Conservation (phyloP, 2,888 invertebrate species). For the Tholera decimalis region DNA sequence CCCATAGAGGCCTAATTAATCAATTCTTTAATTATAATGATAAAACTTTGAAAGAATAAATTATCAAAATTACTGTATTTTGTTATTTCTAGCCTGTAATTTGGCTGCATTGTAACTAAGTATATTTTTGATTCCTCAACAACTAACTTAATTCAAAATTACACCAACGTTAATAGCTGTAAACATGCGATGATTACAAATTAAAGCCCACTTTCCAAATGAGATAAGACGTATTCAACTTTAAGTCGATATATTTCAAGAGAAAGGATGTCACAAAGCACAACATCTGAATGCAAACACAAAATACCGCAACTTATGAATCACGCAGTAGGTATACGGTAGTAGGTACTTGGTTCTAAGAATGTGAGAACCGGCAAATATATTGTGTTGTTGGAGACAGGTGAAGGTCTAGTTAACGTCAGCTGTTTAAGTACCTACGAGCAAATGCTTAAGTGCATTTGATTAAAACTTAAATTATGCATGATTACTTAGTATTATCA, state of each 20-base stretch:
- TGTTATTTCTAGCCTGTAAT: not conserved
- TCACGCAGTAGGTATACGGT: conserved; percentile 51
- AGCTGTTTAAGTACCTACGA: conserved; percentile 36
- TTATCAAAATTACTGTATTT: too few relatives aligned
- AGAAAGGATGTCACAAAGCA: conserved; percentile 63
- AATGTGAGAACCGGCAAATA: conserved; percentile 52
- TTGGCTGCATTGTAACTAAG: not conserved
- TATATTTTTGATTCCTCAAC: too few relatives aligned
- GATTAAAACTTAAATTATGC: too few relatives aligned
- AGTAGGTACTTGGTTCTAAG: conserved; percentile 50
- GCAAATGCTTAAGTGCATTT: not conserved
- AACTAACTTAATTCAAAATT: not conserved
- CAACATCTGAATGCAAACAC: conserved; percentile 56
- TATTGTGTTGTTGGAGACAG: conserved; percentile 20
- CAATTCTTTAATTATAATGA: too few relatives aligned
- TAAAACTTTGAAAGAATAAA: too few relatives aligned
- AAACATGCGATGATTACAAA: not conserved
- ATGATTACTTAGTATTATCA: not conserved
- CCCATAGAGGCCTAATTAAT: too few relatives aligned
- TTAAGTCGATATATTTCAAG: conserved; percentile 52
- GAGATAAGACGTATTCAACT: conserved; percentile 30
- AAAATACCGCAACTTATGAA: conserved; percentile 60
- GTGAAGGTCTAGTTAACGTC: conserved; percentile 43
- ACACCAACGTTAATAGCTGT: not conserved
- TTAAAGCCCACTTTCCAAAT: conserved; percentile 31